These are phyloP conservation scores for Ctena decussata DNA, from an alignment of 2,888 invertebrate species.

Conservation along the genomic window DNA sequence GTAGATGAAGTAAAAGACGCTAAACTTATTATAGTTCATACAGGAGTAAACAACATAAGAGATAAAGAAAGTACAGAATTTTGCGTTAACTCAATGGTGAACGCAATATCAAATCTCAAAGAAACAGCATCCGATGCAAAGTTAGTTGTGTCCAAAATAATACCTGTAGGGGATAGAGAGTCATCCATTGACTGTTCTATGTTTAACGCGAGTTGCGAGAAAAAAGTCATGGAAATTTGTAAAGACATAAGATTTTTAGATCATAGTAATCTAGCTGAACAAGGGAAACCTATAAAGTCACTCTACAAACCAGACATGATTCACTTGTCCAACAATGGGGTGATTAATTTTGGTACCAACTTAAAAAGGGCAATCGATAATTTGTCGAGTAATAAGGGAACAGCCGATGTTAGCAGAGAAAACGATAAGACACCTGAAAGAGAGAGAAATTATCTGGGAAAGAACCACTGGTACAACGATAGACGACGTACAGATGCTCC, in stretches of 20 bases:
- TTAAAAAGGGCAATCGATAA: neutral
- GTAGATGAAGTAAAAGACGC: neutral
- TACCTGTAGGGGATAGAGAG: neutral
- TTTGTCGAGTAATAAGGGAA: neutral
- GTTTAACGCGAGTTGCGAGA: neutral
- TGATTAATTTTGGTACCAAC: neutral
- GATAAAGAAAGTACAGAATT: neutral
- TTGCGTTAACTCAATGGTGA: neutral
- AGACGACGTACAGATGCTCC: too few relatives aligned
- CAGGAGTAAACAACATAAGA: neutral
- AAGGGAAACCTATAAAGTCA: neutral
- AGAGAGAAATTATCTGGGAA: too few relatives aligned
- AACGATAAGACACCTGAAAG: neutral
- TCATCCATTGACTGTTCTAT: neutral
- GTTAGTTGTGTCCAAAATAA: neutral
- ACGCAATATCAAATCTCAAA: neutral
- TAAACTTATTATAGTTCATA: neutral
- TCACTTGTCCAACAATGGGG: neutral
- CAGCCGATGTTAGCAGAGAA: neutral
- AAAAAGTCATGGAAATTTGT: neutral
- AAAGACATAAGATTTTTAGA: neutral
- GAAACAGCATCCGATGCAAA: neutral
- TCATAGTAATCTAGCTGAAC: neutral
- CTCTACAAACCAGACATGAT: neutral
- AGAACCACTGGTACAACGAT: too few relatives aligned